A percentile compares a stretch with the other conserved stretches of the same genome.
Conservation (phyloP, 2,888 invertebrate genomes). For the Xylocampa areola region DNA sequence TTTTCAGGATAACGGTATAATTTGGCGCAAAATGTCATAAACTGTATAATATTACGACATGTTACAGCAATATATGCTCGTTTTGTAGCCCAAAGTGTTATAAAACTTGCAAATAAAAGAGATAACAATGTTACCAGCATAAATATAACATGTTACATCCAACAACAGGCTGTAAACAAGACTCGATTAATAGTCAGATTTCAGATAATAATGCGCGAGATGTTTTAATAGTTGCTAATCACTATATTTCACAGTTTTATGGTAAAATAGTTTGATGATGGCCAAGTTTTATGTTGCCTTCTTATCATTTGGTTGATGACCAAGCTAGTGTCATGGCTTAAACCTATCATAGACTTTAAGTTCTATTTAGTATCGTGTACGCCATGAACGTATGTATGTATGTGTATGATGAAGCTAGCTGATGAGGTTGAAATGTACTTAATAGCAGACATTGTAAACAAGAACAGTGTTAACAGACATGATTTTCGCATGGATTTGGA, state of each 20-base stretch:
- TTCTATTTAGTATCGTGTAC: too few species aligned
- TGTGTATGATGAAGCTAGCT: too few species aligned
- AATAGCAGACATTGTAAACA: too few species aligned
- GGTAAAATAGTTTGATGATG: slow-evolving; percentile 3
- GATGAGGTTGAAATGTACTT: too few species aligned
- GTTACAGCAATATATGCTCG: slow-evolving; percentile 26
- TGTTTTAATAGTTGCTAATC: slow-evolving; percentile 12
- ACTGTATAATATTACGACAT: slow-evolving; percentile 28
- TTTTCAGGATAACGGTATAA: background rate
- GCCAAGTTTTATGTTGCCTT: slow-evolving; percentile 9
- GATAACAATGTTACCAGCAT: slow-evolving; percentile 58
- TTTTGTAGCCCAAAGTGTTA: slow-evolving; percentile 33
- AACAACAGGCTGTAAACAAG: slow-evolving; percentile 52
- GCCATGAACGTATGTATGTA: too few species aligned
- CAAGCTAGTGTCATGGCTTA: too few species aligned
- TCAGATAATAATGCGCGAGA: slow-evolving; percentile 3
- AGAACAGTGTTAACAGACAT: too few species aligned
- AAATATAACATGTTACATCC: slow-evolving; percentile 52
- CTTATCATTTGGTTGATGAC: too few species aligned
- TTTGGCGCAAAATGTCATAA: slow-evolving; percentile 35
- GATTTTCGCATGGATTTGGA: too few species aligned
- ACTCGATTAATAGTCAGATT: slow-evolving; percentile 28
- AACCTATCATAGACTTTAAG: too few species aligned
- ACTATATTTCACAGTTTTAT: slow-evolving; percentile 34
- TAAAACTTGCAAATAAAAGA: slow-evolving; percentile 53